Base-by-base conservation (phyloP, 2,888 invertebrate species). In the Lasioglossum leucozonium region DNA sequence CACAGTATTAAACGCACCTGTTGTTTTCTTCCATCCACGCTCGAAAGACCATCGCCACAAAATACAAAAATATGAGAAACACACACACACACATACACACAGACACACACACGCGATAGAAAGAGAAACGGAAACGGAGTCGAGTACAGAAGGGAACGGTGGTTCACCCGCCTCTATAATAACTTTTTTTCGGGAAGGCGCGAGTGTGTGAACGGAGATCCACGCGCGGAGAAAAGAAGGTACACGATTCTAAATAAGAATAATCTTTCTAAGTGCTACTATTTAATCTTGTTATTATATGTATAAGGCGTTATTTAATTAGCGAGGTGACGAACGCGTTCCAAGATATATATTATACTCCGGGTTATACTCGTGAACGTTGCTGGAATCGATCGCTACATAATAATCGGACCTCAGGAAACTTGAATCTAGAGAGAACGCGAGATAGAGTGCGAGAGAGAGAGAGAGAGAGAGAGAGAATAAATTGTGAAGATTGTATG, bases 281-380 rank as follows among this genome's bases (percentile, higher is more conserved):
- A 92, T 93, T 95, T 94, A 94, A 93, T 93, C 93, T 94, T 95
- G 95, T 95, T 95, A 94, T 95, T 95, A 95, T 95, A 95, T 95
- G 94, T 93, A 95, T 95, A 95, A 95, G 95, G 90, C 91, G 93
- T 95, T 94, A 94, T 91, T 93, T 92, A 93, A 90, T 92, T 88
- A 84, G 89, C 85, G 79, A 85, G 82, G 71, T 81, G 82, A 89
- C 89, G 90, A 51, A 16, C 89, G 86, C 90, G 90, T 90, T 89
- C 84, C 84, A 84, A 78, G 77, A 90, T 84, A 80, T 69, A 90
- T 84, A 80, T 69, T 77, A 72, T 72, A 69, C 81, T 87, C 80
- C 73, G 62, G 37, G 65, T 76, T 65, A 62, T 85, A 79, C 83
- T 82, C 74, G 75, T 71, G 72, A 82, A 72, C 22, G 40, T 76